A percentile compares a stretch with the other conserved stretches of the same genome.
phyloP scores from a whole-genome alignment of 2,113 vertebrate species.

The Otis tarda region DNA sequence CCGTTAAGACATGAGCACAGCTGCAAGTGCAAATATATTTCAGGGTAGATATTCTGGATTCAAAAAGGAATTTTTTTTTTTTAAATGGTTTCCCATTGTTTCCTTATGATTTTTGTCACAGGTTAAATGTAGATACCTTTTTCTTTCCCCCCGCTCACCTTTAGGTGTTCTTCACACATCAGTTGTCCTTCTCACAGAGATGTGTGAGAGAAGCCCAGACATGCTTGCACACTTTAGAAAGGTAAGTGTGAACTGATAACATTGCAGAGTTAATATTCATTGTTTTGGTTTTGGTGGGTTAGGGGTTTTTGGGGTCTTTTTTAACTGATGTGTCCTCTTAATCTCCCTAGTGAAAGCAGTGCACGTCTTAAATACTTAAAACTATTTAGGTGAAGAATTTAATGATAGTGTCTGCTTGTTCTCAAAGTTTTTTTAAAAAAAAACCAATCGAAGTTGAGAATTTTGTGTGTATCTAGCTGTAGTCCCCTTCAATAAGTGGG shows the following conservation, averaged over 20 bases:
- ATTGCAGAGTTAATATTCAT: not conserved
- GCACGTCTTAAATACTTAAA: not conserved
- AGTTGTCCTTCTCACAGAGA: conserved; percentile 98
- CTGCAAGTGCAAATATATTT: not conserved
- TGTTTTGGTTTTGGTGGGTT: not conserved
- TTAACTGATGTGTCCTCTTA: not conserved
- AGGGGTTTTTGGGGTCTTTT: not conserved
- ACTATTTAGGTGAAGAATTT: not conserved
- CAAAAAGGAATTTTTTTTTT: not conserved
- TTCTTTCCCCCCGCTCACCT: not conserved
- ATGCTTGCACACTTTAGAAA: conserved; percentile 99
- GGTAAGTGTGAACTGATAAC: conserved; percentile 73
- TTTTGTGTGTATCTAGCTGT: not conserved
- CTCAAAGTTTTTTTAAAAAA: not conserved
- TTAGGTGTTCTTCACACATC: conserved; percentile 98
- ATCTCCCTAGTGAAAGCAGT: not conserved
- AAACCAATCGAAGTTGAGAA: not conserved
- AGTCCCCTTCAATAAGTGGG: not conserved
- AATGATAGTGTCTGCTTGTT: not conserved
- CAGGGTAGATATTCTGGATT: not conserved
- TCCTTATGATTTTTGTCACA: not conserved
- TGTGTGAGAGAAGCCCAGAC: conserved; percentile 99
- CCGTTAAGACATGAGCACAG: not conserved
- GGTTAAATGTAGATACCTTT: not conserved
- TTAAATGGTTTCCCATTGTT: not conserved